These are phyloP conservation scores for Catharus ustulatus DNA, from an alignment of 2,797 vertebrate genomes.

Conservation along the genomic window DNA sequence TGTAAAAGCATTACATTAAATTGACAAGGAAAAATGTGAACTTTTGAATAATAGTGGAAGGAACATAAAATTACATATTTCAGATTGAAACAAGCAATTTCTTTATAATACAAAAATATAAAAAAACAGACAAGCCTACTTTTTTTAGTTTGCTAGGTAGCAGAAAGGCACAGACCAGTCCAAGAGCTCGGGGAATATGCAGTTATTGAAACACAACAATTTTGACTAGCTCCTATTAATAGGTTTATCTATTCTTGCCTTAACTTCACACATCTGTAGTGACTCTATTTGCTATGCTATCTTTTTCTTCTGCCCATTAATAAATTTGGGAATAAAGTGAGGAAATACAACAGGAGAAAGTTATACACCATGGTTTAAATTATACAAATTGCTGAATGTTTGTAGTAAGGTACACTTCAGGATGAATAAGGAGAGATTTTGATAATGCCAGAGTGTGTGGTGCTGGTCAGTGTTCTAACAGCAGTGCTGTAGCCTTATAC, in stretches of 20 bases:
- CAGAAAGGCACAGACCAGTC: neutral
- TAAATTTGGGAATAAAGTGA: neutral
- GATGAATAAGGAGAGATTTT: neutral
- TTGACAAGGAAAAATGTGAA: neutral
- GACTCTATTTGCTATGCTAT: neutral
- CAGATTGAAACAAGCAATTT: neutral
- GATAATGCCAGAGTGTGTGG: neutral
- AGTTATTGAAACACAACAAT: neutral
- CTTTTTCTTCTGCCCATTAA: neutral
- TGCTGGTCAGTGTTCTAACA: neutral
- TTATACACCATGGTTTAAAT: neutral
- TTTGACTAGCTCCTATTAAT: neutral
- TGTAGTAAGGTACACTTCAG: neutral
- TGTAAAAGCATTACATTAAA: rapidly evolving
- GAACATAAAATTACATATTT: neutral
- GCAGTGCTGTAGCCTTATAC: neutral
- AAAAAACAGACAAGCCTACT: neutral
- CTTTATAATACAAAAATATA: neutral
- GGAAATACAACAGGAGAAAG: neutral
- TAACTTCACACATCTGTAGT: neutral
- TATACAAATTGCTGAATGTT: neutral
- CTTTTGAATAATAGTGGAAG: neutral
- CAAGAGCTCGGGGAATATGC: neutral
- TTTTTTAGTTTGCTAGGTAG: neutral
- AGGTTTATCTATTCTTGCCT: neutral